These are phyloP conservation scores for Drosophila suboccidentalis DNA, from an alignment of 2,888 invertebrate species.

Conservation along the genomic window DNA sequence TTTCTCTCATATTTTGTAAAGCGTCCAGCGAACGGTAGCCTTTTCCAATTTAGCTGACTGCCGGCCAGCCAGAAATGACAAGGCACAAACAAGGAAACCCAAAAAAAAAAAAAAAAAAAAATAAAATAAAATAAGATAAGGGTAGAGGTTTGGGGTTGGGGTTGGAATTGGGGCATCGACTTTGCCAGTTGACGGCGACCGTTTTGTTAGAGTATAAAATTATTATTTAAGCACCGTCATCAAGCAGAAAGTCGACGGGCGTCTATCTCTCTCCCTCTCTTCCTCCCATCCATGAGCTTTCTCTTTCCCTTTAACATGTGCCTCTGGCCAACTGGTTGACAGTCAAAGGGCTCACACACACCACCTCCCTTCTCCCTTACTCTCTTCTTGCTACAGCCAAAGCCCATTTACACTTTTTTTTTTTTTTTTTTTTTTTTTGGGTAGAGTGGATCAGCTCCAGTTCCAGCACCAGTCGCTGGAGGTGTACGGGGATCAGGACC, in stretches of 20 bases:
- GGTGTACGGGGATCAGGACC: slow-evolving; percentile 5
- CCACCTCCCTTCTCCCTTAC: not conserved
- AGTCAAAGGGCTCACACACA: slow-evolving; percentile 51
- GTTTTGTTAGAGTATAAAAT: slow-evolving; percentile 81
- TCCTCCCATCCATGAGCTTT: too few relatives aligned
- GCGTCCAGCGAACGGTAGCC: slow-evolving; percentile 36
- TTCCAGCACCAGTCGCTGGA: slow-evolving; percentile 4
- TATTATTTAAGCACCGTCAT: slow-evolving; percentile 83
- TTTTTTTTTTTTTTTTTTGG: slow-evolving; percentile 43
- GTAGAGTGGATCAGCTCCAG: slow-evolving; percentile 19
- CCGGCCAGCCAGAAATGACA: slow-evolving; percentile 67
- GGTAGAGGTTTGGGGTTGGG: slow-evolving; percentile 2
- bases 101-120: slow-evolving; percentile 15
- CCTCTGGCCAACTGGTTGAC: slow-evolving; percentile 61
- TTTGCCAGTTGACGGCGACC: slow-evolving; percentile 55
- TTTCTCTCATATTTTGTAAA: slow-evolving; percentile 70
- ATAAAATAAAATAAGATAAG: slow-evolving; percentile 37
- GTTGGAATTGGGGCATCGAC: slow-evolving; percentile 20
- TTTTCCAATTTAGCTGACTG: slow-evolving; percentile 71
- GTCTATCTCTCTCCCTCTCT: slow-evolving; percentile 10
- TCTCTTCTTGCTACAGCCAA: slow-evolving; percentile 14
- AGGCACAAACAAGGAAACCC: slow-evolving; percentile 63
- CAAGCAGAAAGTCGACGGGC: slow-evolving; percentile 76
- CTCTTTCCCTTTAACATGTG: slow-evolving; percentile 40
- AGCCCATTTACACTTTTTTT: slow-evolving; percentile 72